Conservation (phyloP, 2,797 vertebrate species). For the Phoeniculus purpureus region DNA sequence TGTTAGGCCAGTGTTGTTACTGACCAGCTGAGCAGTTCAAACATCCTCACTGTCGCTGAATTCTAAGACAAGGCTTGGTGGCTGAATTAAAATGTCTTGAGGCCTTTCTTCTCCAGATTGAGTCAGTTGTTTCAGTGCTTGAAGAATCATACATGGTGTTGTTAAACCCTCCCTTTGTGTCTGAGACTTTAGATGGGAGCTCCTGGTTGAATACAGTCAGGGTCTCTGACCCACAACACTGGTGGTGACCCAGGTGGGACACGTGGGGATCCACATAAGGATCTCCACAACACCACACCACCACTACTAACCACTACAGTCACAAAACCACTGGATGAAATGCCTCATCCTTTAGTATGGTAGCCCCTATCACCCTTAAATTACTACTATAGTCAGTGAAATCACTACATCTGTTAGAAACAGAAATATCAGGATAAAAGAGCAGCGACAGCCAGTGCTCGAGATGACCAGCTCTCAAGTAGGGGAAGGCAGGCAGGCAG, state of each 20-base stretch:
- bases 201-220: too few relatives aligned
- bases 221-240: too few relatives aligned
- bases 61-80: rapidly evolving
- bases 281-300: too few relatives aligned
- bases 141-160: too few relatives aligned
- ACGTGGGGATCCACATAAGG: too few relatives aligned
- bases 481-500: neutral
- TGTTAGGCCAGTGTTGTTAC: rapidly evolving
- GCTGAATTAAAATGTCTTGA: too few relatives aligned
- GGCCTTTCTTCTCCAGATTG: too few relatives aligned
- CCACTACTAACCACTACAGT: too few relatives aligned
- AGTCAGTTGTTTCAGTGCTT: too few relatives aligned
- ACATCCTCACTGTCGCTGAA: neutral
- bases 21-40: neutral
- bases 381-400: neutral
- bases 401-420: neutral
- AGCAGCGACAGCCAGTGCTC: neutral
- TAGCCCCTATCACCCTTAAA: neutral
- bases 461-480: rapidly evolving
- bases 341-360: neutral
- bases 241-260: too few relatives aligned
- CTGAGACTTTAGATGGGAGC: too few relatives aligned
- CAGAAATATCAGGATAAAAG: neutral
- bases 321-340: neutral
- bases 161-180: too few relatives aligned